phyloP scores from a whole-genome alignment of 2,888 invertebrate genomes.

The Microdon myrmicae region DNA sequence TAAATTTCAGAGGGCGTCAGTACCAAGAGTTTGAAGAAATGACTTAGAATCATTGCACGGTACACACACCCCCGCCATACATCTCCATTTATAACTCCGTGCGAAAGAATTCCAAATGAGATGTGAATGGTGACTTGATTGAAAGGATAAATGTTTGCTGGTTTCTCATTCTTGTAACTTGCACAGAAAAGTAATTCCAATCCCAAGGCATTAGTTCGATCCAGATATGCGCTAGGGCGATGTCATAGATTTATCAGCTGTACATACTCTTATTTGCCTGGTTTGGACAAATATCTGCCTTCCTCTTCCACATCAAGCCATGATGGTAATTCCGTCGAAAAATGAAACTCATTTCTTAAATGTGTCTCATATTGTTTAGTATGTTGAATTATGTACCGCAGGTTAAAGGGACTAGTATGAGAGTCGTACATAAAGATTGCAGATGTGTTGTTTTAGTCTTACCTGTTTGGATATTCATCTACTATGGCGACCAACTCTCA shows the following conservation, averaged over 20 bases:
- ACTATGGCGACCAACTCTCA: no score
- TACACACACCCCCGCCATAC: constrained; percentile 8
- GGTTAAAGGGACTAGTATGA: no score
- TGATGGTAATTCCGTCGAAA: constrained; percentile 23
- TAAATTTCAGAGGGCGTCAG: constrained; percentile 33
- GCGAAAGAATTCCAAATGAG: constrained; percentile 32
- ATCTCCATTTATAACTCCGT: constrained; percentile 23
- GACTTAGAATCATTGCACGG: constrained; percentile 19
- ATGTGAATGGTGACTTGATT: constrained; percentile 35
- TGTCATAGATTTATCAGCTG: constrained; percentile 22
- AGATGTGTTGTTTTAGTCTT: no score
- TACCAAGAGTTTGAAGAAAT: constrained; percentile 27
- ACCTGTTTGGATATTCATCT: no score
- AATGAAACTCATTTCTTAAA: constrained; percentile 37
- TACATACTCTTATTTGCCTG: constrained; percentile 1
- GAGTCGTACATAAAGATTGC: no score
- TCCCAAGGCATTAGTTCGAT: constrained; percentile 45
- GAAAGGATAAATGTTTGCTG: constrained; percentile 34
- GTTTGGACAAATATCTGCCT: constrained; percentile 2
- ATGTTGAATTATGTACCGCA: constrained; percentile 29
- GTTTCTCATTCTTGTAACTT: constrained; percentile 15
- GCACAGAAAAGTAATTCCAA: constrained; percentile 29
- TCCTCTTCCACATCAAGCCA: constrained; percentile 3
- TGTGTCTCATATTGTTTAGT: constrained; percentile 30
- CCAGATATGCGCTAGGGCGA: constrained; percentile 9